Evolutionary conservation across 1,140 invertebrate genomes (phyloP).

Genomic region (Aphis gossypii): DNA sequence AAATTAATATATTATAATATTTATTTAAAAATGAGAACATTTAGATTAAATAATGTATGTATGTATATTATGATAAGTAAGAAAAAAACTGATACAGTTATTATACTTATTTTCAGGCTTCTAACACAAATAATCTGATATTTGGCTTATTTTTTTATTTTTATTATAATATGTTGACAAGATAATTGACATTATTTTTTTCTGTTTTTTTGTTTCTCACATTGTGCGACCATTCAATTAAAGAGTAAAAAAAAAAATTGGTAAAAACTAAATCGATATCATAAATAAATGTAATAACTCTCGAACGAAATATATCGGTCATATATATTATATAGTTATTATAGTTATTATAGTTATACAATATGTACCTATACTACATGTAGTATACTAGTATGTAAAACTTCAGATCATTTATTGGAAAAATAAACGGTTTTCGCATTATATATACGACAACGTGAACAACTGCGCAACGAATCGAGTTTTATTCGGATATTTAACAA

Average conservation of each 20-base stretch:
- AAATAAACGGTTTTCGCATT: not conserved
- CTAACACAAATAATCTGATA: not conserved
- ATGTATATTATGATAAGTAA: not conserved
- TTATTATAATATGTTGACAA: not conserved
- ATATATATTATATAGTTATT: not conserved
- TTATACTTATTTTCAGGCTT: not conserved
- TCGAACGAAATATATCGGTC: slow-evolving; percentile 2
- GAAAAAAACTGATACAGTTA: not conserved
- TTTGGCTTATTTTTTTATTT: not conserved
- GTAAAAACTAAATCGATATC: not conserved
- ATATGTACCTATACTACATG: not conserved
- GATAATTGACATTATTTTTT: slow-evolving; percentile 21
- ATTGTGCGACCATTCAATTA: not conserved
- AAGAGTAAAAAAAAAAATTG: not conserved
- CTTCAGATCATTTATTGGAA: not conserved
- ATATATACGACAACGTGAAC: not conserved
- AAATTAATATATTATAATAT: not conserved
- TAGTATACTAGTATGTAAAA: not conserved
- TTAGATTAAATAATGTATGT: not conserved
- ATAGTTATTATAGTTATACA: not conserved
- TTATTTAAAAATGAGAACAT: not conserved
- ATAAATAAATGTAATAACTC: not conserved
- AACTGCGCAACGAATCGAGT: not conserved
- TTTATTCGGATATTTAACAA: not conserved
- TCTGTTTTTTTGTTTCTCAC: not conserved